Evolutionary conservation across 1,140 invertebrate species (phyloP).

Genomic region (Lanistes nyassanus): DNA sequence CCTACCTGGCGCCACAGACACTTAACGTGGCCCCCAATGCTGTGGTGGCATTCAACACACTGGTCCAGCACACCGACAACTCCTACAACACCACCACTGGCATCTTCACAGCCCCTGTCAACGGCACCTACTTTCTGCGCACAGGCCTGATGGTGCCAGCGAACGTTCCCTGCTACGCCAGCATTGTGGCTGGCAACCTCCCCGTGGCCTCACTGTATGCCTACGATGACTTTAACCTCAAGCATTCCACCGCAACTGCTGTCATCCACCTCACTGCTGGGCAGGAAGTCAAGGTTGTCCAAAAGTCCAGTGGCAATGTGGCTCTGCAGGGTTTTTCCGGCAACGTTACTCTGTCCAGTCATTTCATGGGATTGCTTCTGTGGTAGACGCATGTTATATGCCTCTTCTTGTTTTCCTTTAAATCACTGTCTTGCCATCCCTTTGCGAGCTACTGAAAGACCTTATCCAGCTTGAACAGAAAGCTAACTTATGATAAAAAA

Average conservation of each 20-base stretch:
- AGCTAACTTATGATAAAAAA: too few species aligned
- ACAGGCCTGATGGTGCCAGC: not conserved
- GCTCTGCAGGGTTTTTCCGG: not conserved
- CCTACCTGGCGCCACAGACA: not conserved
- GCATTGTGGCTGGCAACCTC: not conserved
- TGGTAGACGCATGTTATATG: slow-evolving; percentile 15
- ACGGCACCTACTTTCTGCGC: slow-evolving; percentile 9
- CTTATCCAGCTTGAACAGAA: too few species aligned
- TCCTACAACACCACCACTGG: slow-evolving; percentile 3
- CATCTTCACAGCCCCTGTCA: not conserved
- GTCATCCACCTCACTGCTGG: not conserved
- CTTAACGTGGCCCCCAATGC: not conserved
- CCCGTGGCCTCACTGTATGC: not conserved
- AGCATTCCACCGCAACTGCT: not conserved
- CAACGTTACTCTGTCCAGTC: not conserved
- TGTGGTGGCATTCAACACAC: slow-evolving; percentile 2
- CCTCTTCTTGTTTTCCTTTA: not conserved
- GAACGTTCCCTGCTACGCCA: not conserved
- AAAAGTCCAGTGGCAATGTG: not conserved
- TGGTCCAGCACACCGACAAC: slow-evolving; percentile 7
- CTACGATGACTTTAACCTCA: slow-evolving; percentile 7
- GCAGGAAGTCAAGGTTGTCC: not conserved
- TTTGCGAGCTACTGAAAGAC: too few species aligned
- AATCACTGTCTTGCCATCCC: not conserved
- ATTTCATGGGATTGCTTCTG: slow-evolving; percentile 18